Conservation (phyloP, 2,113 vertebrate species). For the Numenius arquata region DNA sequence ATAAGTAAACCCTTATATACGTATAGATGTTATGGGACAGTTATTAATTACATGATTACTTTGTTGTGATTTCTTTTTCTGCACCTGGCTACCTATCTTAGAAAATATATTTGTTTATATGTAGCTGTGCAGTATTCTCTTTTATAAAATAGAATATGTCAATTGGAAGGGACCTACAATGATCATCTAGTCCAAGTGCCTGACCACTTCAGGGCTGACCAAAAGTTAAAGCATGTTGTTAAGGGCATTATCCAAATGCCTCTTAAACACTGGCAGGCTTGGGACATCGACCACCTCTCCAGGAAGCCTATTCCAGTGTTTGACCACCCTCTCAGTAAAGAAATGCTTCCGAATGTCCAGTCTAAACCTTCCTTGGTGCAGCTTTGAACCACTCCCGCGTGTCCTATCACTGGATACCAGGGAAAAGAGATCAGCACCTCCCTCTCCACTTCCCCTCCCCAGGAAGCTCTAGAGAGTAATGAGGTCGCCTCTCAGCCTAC, state of each 20-base stretch:
- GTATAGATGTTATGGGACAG: not conserved
- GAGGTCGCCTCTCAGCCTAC: not conserved
- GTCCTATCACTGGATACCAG: not conserved
- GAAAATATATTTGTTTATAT: not conserved
- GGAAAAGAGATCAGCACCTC: not conserved
- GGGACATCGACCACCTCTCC: not conserved
- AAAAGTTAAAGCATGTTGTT: not conserved
- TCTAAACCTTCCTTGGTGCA: not conserved
- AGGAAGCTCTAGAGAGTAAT: not conserved
- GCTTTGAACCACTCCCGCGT: not conserved
- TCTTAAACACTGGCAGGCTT: not conserved
- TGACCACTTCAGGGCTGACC: not conserved
- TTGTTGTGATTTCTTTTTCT: not conserved
- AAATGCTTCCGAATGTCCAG: not conserved
- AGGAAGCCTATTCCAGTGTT: not conserved
- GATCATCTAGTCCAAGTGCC: not conserved
- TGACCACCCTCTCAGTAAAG: not conserved
- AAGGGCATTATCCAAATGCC: not conserved
- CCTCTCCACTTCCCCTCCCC: not conserved
- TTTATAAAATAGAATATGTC: not conserved
- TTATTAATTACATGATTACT: not conserved
- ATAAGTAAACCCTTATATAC: not conserved
- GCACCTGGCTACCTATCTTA: not conserved
- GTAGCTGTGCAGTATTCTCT: not conserved
- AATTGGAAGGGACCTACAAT: not conserved